phyloP scores from a whole-genome alignment of 2,888 invertebrate genomes.

The Bhutanitis thaidina region DNA sequence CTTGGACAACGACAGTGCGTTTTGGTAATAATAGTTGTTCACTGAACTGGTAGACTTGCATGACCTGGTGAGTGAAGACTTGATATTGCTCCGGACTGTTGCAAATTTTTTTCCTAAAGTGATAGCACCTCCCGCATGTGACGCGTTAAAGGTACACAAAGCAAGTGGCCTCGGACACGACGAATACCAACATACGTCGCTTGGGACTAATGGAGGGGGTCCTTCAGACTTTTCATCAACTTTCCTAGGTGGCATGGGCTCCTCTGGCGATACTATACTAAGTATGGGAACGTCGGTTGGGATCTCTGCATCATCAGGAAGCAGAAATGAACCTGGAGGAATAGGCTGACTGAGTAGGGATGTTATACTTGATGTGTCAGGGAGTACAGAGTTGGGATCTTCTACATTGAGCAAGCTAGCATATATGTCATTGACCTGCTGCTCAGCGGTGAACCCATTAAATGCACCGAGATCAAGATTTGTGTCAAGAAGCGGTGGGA shows the following conservation, averaged over 20 bases:
- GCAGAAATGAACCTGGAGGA: conserved; percentile 45
- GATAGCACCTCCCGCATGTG: conserved; percentile 78
- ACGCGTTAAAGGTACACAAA: conserved; percentile 77
- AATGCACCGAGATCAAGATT: conserved; percentile 56
- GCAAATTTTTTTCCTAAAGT: conserved; percentile 74
- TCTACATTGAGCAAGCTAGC: conserved; percentile 58
- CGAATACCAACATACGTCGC: conserved; percentile 72
- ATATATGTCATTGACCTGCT: conserved; percentile 67
- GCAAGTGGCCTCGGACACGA: conserved; percentile 81
- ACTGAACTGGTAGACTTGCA: conserved; percentile 50
- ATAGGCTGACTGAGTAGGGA: conserved; percentile 58
- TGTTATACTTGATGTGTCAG: conserved; percentile 58
- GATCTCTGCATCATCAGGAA: conserved; percentile 55
- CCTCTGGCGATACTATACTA: conserved; percentile 43
- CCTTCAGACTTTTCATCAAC: conserved; percentile 40
- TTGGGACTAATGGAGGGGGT: conserved; percentile 49
- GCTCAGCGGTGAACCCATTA: conserved; percentile 59
- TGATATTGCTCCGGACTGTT: conserved; percentile 71
- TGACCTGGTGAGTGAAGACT: conserved; percentile 64
- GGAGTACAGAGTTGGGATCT: conserved; percentile 53
- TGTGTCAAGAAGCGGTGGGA: conserved; percentile 59
- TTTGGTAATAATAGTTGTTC: conserved; percentile 61
- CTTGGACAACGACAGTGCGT: conserved; percentile 60
- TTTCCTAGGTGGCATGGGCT: conserved; percentile 29
- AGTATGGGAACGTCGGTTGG: conserved; percentile 31